Evolutionary conservation across 35 echinoderm and acorn worm species (phyloP).

Genomic region (Diadema setosum): DNA sequence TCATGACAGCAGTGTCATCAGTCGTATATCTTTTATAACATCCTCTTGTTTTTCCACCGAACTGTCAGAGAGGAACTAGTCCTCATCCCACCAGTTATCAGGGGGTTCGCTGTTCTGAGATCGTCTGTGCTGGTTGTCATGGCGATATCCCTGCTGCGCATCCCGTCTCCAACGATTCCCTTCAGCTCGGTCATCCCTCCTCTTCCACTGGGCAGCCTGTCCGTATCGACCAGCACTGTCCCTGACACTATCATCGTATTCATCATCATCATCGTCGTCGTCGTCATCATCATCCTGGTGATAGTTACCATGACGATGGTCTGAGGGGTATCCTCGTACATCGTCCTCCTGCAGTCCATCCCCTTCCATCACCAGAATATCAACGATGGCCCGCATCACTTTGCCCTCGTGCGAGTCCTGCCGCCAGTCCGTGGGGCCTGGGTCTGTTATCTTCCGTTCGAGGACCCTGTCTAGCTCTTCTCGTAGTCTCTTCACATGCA

Average conservation of each 20-base stretch:
- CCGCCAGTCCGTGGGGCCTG: constrained; percentile 79
- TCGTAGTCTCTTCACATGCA: constrained; percentile 45
- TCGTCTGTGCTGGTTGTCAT: not conserved
- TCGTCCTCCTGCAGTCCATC: not conserved
- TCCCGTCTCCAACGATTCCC: not conserved
- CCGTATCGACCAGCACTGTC: not conserved
- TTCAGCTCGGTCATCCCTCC: not conserved
- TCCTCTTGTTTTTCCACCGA: too few species aligned
- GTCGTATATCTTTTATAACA: too few species aligned
- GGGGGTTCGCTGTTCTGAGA: too few species aligned
- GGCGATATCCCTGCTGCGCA: not conserved
- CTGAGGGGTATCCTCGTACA: not conserved
- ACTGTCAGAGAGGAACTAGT: too few species aligned
- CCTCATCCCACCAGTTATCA: too few species aligned
- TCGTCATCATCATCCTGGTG: too few species aligned
- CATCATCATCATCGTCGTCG: not conserved
- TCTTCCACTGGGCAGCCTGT: not conserved
- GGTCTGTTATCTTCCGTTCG: constrained; percentile 74
- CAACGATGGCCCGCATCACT: constrained; percentile 88
- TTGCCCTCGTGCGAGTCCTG: constrained; percentile 55
- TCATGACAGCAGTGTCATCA: too few species aligned
- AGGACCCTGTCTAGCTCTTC: constrained; percentile 79
- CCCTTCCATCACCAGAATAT: constrained; percentile 55
- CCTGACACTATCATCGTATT: not conserved
- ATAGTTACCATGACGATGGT: not conserved